A percentile compares a stretch with the other conserved stretches of the same genome.
Evolutionary conservation across 2,888 invertebrate genomes (phyloP).

Genomic region (Drosophila subquinaria): DNA sequence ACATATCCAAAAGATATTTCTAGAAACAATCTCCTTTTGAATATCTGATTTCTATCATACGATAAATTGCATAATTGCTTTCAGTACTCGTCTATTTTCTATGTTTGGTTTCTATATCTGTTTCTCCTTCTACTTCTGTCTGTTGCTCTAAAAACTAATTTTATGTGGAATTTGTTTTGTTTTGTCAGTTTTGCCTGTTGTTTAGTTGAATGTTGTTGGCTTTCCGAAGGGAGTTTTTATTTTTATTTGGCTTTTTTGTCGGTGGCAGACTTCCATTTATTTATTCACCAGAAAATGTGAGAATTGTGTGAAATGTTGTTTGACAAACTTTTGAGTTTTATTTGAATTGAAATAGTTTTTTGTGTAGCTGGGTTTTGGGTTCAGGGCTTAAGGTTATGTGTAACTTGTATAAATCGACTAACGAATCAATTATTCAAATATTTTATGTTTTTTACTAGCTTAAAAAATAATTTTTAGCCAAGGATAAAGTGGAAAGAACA

Average conservation of each 20-base stretch:
- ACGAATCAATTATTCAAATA: slow-evolving; percentile 14
- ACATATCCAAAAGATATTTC: not conserved
- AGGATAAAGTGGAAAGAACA: not conserved
- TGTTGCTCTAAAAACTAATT: slow-evolving; percentile 14
- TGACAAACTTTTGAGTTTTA: slow-evolving; percentile 17
- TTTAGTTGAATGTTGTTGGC: not conserved
- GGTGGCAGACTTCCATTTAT: slow-evolving; percentile 17
- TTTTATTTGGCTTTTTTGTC: slow-evolving; percentile 6
- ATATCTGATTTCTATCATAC: not conserved
- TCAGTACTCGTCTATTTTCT: slow-evolving; percentile 4
- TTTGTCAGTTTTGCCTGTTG: slow-evolving; percentile 7
- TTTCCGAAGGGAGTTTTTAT: not conserved
- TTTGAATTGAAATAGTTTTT: slow-evolving; percentile 32
- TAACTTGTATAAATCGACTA: slow-evolving; percentile 2
- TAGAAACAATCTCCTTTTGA: not conserved
- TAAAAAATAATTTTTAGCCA: not conserved
- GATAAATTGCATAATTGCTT: slow-evolving; percentile 21
- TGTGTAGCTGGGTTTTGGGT: not conserved
- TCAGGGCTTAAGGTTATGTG: slow-evolving; percentile 29
- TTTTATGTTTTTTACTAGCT: not conserved
- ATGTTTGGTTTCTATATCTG: slow-evolving; percentile 21
- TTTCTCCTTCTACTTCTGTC: slow-evolving; percentile 1
- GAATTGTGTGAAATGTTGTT: slow-evolving; percentile 19
- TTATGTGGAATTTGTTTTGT: slow-evolving; percentile 26
- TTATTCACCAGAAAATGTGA: slow-evolving; percentile 25